phyloP scores from a whole-genome alignment of 2,797 vertebrate species.

The Micropoecilia bifurca region DNA sequence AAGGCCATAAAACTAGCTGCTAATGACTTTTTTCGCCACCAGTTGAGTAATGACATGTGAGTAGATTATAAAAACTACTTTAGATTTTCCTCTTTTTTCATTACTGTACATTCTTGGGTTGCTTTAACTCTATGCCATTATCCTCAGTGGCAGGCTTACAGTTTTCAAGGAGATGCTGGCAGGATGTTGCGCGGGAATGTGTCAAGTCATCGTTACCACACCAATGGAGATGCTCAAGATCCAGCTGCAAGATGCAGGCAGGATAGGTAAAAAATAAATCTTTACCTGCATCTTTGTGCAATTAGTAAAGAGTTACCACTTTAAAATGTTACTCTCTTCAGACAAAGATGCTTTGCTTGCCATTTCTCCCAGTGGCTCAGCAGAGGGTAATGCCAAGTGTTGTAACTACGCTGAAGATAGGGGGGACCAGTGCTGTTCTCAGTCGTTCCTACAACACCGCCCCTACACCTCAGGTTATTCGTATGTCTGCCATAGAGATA shows the following conservation, averaged over 20 bases:
- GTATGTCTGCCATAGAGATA: conserved; percentile 83
- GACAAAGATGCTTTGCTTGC: background rate
- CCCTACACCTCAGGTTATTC: conserved; percentile 64
- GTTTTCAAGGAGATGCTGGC: conserved; percentile 87
- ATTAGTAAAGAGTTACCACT: background rate
- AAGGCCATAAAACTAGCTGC: conserved; percentile 88
- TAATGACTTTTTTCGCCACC: conserved; percentile 86
- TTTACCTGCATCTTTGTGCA: background rate
- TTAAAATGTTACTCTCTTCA: background rate
- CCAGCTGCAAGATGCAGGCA: conserved; percentile 87
- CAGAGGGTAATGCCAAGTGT: conserved; percentile 79
- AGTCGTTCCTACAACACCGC: conserved; percentile 81
- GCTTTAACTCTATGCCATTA: background rate
- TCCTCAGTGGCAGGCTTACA: conserved; percentile 74
- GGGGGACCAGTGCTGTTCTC: conserved; percentile 73
- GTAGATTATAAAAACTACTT: conserved; percentile 25
- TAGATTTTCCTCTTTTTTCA: background rate
- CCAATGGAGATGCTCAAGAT: conserved; percentile 92
- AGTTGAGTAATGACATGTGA: conserved; percentile 83
- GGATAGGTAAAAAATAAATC: conserved; percentile 74
- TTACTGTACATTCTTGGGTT: background rate
- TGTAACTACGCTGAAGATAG: conserved; percentile 78
- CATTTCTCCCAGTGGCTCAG: conserved; percentile 77
- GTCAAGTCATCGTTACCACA: conserved; percentile 86
- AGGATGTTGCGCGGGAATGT: conserved; percentile 87